Percentiles rank a stretch among this genome's conserved stretches.
phyloP scores from a whole-genome alignment of 2,113 vertebrate species.

The Holacanthus passer region DNA sequence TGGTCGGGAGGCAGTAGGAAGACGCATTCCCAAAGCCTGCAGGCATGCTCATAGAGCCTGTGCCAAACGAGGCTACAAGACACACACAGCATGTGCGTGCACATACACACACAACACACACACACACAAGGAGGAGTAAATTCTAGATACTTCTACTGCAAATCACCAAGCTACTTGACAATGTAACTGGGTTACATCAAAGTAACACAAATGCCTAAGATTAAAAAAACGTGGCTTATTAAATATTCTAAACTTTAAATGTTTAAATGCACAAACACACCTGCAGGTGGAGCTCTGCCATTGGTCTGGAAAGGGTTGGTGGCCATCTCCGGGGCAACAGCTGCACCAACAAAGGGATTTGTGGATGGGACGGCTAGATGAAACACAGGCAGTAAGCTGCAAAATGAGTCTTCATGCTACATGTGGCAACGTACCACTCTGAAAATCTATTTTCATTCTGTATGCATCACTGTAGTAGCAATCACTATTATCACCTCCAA shows the following conservation, averaged over 20 bases:
- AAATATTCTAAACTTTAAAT: background rate
- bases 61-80: constrained; percentile 91
- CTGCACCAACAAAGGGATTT: constrained; percentile 94
- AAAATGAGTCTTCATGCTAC: constrained; percentile 5
- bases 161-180: constrained; percentile 54
- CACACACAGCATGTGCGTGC: constrained; percentile 66
- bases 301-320: constrained; percentile 97
- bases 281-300: constrained; percentile 87
- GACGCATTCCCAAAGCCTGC: constrained; percentile 93
- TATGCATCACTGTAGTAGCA: background rate
- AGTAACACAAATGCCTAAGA: constrained; percentile 27
- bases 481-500: constrained; percentile 87
- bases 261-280: constrained; percentile 50
- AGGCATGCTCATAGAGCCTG: constrained; percentile 98
- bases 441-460: background rate
- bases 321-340: constrained; percentile 91
- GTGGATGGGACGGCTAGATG: constrained; percentile 91
- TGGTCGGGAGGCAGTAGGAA: constrained; percentile 96
- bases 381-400: constrained; percentile 12
- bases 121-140: constrained; percentile 44
- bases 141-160: constrained; percentile 54
- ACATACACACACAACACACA: constrained; percentile 40
- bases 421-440: background rate
- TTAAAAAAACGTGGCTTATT: background rate
- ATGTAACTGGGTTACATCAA: constrained; percentile 65